Conservation (phyloP, 1,140 invertebrate genomes). For the Papilio helenus region DNA sequence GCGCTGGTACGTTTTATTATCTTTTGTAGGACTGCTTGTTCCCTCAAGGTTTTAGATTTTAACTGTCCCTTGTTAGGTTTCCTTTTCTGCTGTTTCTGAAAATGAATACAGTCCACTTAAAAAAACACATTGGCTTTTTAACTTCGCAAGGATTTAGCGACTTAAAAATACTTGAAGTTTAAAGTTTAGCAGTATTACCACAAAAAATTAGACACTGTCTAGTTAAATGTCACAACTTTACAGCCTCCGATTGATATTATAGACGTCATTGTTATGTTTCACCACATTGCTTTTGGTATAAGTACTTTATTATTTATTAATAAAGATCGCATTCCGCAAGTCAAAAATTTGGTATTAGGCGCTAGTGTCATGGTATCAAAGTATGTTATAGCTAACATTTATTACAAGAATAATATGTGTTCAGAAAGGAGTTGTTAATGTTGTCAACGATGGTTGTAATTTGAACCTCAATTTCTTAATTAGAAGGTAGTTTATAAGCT, state of each 20-base stretch:
- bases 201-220: too few relatives aligned
- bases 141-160: not conserved
- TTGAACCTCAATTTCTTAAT: not conserved
- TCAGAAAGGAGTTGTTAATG: not conserved
- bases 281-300: too few relatives aligned
- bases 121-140: not conserved
- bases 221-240: too few relatives aligned
- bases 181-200: not conserved
- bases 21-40: slow-evolving; percentile 5
- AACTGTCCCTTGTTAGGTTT: slow-evolving; percentile 33
- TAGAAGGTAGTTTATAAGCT: not conserved
- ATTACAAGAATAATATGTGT: not conserved
- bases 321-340: too few relatives aligned
- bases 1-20: slow-evolving; percentile 26
- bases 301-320: too few relatives aligned
- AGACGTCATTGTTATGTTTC: too few relatives aligned
- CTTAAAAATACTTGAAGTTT: not conserved
- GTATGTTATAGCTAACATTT: too few relatives aligned
- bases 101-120: not conserved
- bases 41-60: slow-evolving; percentile 26
- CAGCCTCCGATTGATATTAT: too few relatives aligned
- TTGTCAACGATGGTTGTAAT: not conserved
- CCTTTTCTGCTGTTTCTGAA: not conserved
- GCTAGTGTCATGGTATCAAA: too few relatives aligned
- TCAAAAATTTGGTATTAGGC: too few relatives aligned